These are phyloP conservation scores for Lates japonicus DNA, from an alignment of 2,797 vertebrate species.

Conservation along the genomic window DNA sequence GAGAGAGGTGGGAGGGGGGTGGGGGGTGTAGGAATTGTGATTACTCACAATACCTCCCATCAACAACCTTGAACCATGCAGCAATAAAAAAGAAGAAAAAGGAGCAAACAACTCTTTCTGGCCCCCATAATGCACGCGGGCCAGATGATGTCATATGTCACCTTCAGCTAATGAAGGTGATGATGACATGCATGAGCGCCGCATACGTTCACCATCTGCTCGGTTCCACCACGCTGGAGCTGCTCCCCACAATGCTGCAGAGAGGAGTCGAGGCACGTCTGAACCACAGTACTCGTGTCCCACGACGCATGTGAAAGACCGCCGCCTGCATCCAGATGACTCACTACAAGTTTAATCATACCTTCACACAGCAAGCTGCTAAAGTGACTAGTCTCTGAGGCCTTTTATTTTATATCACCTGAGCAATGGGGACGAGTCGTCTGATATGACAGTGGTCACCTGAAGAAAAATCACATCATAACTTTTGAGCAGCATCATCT, in stretches of 20 bases:
- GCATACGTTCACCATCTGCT: slow-evolving; percentile 85
- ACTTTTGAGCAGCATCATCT: slow-evolving; percentile 23
- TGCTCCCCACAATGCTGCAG: slow-evolving; percentile 61
- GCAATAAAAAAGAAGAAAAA: slow-evolving; percentile 66
- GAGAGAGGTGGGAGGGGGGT: not conserved
- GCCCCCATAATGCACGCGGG: slow-evolving; percentile 58
- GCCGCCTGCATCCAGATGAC: slow-evolving; percentile 71
- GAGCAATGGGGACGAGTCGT: slow-evolving; percentile 16
- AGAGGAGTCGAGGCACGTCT: slow-evolving; percentile 66
- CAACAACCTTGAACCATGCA: slow-evolving; percentile 78
- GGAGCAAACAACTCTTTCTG: slow-evolving; percentile 68
- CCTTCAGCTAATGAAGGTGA: slow-evolving; percentile 86
- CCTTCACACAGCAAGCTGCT: slow-evolving; percentile 43
- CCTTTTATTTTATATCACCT: slow-evolving; percentile 41
- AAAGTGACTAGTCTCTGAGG: slow-evolving; percentile 58
- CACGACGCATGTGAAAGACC: slow-evolving; percentile 54
- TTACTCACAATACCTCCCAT: slow-evolving; percentile 74
- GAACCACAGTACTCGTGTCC: slow-evolving; percentile 44
- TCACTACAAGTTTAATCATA: slow-evolving; percentile 67
- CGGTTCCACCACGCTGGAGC: slow-evolving; percentile 69
- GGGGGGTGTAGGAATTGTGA: slow-evolving; percentile 39
- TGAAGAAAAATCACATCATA: not conserved
- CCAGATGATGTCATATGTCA: slow-evolving; percentile 85
- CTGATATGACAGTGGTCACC: slow-evolving; percentile 25
- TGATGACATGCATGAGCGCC: slow-evolving; percentile 81